phyloP scores from a whole-genome alignment of 1,140 invertebrate species.

The Aphelinus certus region DNA sequence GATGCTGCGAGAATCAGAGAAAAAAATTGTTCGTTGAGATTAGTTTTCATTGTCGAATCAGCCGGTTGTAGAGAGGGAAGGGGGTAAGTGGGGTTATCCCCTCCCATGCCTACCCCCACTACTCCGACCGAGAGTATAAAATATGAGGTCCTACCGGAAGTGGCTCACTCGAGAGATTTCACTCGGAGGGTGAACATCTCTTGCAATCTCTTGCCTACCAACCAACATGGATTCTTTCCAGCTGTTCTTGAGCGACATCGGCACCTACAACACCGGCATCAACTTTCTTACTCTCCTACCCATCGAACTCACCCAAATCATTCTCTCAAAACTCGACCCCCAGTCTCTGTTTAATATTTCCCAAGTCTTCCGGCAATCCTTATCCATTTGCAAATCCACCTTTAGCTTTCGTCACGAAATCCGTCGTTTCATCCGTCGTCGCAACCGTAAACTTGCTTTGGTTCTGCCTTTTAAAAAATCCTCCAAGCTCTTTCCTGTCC shows the following conservation, averaged over 20 bases:
- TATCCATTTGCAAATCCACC: not conserved
- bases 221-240: not conserved
- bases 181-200: too few relatives aligned
- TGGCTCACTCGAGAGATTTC: too few relatives aligned
- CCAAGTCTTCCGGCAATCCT: not conserved
- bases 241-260: not conserved
- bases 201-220: too few relatives aligned
- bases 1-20: too few relatives aligned
- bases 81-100: too few relatives aligned
- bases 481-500: not conserved
- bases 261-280: not conserved
- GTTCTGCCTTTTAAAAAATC: not conserved
- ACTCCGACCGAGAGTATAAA: not conserved
- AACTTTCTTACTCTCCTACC: not conserved
- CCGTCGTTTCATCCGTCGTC: not conserved
- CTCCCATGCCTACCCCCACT: not conserved
- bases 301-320: constrained; percentile 1
- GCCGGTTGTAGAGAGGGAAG: too few relatives aligned
- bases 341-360: not conserved
- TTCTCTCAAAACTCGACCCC: not conserved
- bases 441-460: not conserved
- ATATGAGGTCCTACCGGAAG: too few relatives aligned
- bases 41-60: too few relatives aligned
- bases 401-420: not conserved
- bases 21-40: too few relatives aligned